A percentile compares a stretch with the other conserved stretches of the same genome.
These are phyloP conservation scores for Lutraria lutraria DNA, from an alignment of 2,888 invertebrate genomes.

Conservation along the genomic window DNA sequence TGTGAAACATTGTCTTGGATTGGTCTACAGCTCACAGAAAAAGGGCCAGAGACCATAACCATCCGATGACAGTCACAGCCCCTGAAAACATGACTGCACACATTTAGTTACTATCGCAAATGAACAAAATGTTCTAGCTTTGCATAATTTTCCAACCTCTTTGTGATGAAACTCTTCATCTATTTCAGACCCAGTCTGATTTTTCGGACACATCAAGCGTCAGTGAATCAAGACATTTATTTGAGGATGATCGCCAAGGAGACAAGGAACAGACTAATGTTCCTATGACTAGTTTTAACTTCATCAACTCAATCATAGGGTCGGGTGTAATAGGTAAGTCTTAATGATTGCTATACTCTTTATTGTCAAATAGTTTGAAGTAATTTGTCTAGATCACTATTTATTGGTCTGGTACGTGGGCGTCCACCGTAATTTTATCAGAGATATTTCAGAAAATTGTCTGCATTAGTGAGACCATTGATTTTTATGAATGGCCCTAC, in stretches of 20 bases:
- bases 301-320: conserved; percentile 95
- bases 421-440: not conserved
- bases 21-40: too few species aligned
- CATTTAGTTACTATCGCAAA: too few species aligned
- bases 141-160: too few species aligned
- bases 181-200: conserved; percentile 80
- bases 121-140: too few species aligned
- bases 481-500: too few species aligned
- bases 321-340: conserved; percentile 93
- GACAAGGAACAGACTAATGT: conserved; percentile 90
- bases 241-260: conserved; percentile 79
- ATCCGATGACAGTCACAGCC: not conserved
- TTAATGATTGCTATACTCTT: not conserved
- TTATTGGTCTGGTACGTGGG: not conserved
- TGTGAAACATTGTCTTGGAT: too few species aligned
- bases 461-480: too few species aligned
- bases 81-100: not conserved
- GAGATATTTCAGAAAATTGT: not conserved
- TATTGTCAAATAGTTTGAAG: not conserved
- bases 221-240: conserved; percentile 81
- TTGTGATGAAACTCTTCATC: not conserved
- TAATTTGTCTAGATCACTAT: not conserved
- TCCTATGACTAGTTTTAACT: conserved; percentile 94
- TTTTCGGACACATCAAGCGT: conserved; percentile 80
- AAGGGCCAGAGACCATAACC: not conserved